Conservation (phyloP, 2,888 invertebrate species). For the Brachypterus glaber region DNA sequence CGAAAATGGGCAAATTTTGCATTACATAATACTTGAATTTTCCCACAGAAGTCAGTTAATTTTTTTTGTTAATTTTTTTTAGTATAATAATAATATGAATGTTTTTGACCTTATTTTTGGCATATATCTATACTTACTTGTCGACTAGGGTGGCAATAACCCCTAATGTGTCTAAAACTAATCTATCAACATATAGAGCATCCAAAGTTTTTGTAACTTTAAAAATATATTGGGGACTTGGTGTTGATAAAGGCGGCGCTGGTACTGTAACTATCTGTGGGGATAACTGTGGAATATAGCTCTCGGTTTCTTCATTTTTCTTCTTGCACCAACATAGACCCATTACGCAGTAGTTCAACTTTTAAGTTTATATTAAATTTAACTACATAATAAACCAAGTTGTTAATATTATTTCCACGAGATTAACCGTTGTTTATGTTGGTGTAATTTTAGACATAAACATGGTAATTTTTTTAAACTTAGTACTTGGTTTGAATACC, state of each 20-base stretch:
- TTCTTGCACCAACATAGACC: slow-evolving; percentile 71
- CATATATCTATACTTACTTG: slow-evolving; percentile 71
- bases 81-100: too few species aligned
- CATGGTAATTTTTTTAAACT: too few species aligned
- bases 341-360: slow-evolving; percentile 44
- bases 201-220: slow-evolving; percentile 28
- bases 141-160: slow-evolving; percentile 76
- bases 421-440: slow-evolving; percentile 30
- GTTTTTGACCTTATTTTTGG: too few species aligned
- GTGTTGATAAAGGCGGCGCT: slow-evolving; percentile 29
- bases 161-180: slow-evolving; percentile 71
- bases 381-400: slow-evolving; percentile 26
- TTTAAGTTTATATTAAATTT: slow-evolving; percentile 1
- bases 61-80: too few species aligned
- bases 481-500: too few species aligned
- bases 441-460: slow-evolving; percentile 32
- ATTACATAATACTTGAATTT: too few species aligned
- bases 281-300: slow-evolving; percentile 37
- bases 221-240: slow-evolving; percentile 27
- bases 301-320: slow-evolving; percentile 46
- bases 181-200: slow-evolving; percentile 53
- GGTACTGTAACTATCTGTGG: slow-evolving; percentile 17
- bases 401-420: slow-evolving; percentile 12
- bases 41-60: too few species aligned
- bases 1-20: too few species aligned